Evolutionary conservation across 2,113 vertebrate genomes (phyloP).

Genomic region (Phylloscopus trochiloides): DNA sequence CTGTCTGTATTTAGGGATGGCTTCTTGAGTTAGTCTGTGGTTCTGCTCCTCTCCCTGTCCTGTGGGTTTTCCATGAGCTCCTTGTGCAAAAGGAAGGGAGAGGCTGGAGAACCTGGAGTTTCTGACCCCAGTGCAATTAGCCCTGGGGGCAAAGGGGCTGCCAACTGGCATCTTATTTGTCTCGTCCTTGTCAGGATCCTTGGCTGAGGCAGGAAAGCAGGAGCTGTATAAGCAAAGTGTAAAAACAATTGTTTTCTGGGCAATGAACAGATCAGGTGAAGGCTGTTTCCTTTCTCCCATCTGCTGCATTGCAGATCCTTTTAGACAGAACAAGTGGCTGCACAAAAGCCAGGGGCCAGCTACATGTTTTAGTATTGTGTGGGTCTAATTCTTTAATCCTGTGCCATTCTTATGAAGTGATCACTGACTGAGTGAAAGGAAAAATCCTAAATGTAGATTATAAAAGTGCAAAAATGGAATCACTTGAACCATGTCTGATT

Average conservation of each 20-base stretch:
- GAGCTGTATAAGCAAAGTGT: conserved; percentile 1
- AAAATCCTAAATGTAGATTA: background rate
- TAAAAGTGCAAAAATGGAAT: conserved; percentile 6
- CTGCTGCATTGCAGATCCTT: background rate
- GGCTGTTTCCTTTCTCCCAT: conserved; percentile 26
- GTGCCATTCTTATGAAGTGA: background rate
- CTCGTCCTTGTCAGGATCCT: background rate
- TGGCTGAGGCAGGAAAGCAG: conserved; percentile 12
- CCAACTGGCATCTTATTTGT: background rate
- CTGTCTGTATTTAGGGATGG: background rate
- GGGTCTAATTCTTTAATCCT: conserved; percentile 40
- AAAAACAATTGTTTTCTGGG: conserved; percentile 19
- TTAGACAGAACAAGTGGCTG: conserved; percentile 18
- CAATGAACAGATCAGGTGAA: conserved; percentile 48
- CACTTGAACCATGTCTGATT: conserved; percentile 7
- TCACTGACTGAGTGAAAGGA: background rate
- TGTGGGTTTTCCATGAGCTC: background rate
- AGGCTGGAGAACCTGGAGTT: background rate
- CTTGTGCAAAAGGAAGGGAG: background rate
- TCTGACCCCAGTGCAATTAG: background rate
- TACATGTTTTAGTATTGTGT: conserved; percentile 17
- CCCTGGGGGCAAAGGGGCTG: background rate
- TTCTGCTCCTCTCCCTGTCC: background rate
- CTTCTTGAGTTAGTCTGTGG: background rate
- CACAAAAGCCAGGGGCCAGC: conserved; percentile 53